Base-by-base conservation (phyloP, 2,888 invertebrate species). In the Aplocera efformata region DNA sequence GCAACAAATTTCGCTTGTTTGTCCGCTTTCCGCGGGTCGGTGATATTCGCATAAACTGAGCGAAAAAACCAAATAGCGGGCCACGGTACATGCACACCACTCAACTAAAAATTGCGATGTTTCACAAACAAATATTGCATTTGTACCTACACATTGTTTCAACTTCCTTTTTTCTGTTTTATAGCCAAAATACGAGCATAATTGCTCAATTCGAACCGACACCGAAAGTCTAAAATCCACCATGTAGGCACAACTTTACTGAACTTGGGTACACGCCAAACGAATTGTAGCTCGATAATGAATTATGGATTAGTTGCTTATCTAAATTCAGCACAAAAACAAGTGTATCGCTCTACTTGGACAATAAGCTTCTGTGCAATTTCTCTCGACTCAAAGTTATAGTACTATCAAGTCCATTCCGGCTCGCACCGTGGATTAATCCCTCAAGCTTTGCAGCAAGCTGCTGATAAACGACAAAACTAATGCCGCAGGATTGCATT, bases 401-500 rank as follows among this genome's bases (percentile, higher is more conserved):
- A 42, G 31, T 32, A 66, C 29, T 71, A 63, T 60, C 70, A 65
- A 63, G 74, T 73, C 60, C 67, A 77, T 75, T 74, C 72, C 58
- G 61, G 71, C 62, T 61, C 61, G 68, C 63, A 57, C 68, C 58
- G 59, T 66, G 69, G 75, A 83, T 79, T 84, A 85, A 86, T 84
- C 83, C 80, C 81, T 85, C 85, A 85, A 86, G 83, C 82, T 74
- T 74, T 70, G 69, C 72, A 69, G 75, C 68, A 69, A 63, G 66
- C 63, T 17, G 60, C 74, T 86, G 85, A 86, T 83, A 84, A 79
- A 86, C 76, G 78, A 71, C 71, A 66, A 72, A 81, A 80, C 81
- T 85, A 85, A 86, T 84, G 75, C 85, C 72, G 58, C 72, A 64
- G 72, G 81, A 86, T 82, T 79, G 83, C 82, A 80, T 82, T 83